Evolutionary conservation across 1,140 invertebrate species (phyloP).

Genomic region (Parapsyche elsis): DNA sequence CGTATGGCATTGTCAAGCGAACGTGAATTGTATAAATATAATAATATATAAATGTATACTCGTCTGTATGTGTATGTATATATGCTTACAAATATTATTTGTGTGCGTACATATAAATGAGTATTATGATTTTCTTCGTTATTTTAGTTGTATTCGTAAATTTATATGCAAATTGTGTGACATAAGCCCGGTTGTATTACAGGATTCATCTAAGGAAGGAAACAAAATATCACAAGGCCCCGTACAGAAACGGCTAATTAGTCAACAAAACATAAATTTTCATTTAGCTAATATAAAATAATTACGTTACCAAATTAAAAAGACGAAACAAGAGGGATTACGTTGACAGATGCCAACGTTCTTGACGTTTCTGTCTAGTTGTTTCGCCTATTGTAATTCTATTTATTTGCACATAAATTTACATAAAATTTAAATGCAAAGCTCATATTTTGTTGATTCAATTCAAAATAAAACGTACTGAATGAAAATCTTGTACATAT

Average conservation of each 20-base stretch:
- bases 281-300: conserved; percentile 10
- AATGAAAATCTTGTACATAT: too few species aligned
- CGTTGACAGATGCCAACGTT: too few species aligned
- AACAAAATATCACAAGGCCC: conserved; percentile 25
- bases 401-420: too few species aligned
- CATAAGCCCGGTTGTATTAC: conserved; percentile 29
- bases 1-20: conserved; percentile 18
- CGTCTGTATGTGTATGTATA: not conserved
- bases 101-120: too few species aligned
- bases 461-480: too few species aligned
- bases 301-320: conserved; percentile 4
- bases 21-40: conserved; percentile 8
- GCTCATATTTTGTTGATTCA: too few species aligned
- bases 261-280: conserved; percentile 21
- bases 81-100: not conserved
- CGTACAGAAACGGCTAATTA: conserved; percentile 14
- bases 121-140: not conserved
- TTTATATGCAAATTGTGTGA: conserved; percentile 27
- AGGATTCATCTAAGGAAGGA: conserved; percentile 3
- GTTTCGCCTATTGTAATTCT: too few species aligned
- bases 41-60: not conserved
- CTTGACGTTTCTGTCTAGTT: too few species aligned
- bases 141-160: conserved; percentile 7
- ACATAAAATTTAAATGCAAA: too few species aligned
- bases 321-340: not conserved